Evolutionary conservation across 1,140 invertebrate species (phyloP), one percentile per base, ranked within the genome.

Genomic region (Chymomyza costata): DNA sequence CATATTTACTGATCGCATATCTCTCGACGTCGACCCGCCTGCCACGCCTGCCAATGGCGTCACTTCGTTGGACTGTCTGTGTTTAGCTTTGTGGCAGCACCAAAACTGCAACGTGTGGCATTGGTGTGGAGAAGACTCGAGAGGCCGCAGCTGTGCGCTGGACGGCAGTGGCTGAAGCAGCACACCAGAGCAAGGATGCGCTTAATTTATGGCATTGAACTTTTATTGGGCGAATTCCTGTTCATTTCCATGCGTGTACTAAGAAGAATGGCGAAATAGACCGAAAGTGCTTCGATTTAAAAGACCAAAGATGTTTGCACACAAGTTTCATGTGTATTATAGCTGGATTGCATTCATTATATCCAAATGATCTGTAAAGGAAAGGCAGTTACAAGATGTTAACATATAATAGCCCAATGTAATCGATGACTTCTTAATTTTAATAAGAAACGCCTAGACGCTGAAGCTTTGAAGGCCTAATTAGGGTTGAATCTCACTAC

Each of bases 161-260:
- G 13, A 28, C n/a, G 28, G 13, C 16, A 28, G 2, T 6, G 10
- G 21, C 31, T 19, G 13, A 10, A 19, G 5, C 40, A 10, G 31
- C 31, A 8, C 37, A 6, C 19, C 50, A 11, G 47, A 40, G 40
- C 51, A 58, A 62, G 44, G 53, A 66, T 68, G 45, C 35, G 43
- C 51, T 69, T 83, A 83, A 83, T 83, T 83, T 83, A 83, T 83
- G 74, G 71, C 66, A 71, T 76, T 62, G 81, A 83, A 83, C 69
- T 83, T 83, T 83, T 81, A 83, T 83, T 83, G 69, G 74, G 74
- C 53, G 64, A 80, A 74, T 83, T 68, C 69, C 71, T 71, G 78
- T 78, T 78, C 71, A 80, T 74, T 69, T 82, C 51, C 76, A 81
- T 81, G 76, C 76, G 76, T 76, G 70, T 81, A 82, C 82, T 82